phyloP scores from a whole-genome alignment of 1,140 invertebrate species.

The Mya arenaria region DNA sequence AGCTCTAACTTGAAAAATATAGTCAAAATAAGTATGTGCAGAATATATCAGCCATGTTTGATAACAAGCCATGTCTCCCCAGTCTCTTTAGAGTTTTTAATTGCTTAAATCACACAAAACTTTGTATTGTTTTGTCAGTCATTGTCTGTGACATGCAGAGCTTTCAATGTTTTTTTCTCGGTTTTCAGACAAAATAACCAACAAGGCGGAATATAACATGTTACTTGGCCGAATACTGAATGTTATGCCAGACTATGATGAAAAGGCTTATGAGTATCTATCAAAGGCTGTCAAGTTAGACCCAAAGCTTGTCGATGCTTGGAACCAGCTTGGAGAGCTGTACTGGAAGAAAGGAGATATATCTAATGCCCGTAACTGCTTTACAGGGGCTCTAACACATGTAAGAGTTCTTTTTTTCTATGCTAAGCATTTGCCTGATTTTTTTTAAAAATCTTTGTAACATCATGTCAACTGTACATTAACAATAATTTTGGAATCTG shows the following conservation, averaged over 20 bases:
- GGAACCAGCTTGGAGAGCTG: slow-evolving; percentile 95
- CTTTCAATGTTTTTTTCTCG: not conserved
- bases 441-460: too few species aligned
- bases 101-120: not conserved
- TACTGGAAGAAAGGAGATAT: slow-evolving; percentile 94
- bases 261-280: slow-evolving; percentile 87
- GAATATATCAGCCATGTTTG: not conserved
- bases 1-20: not conserved
- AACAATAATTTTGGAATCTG: too few species aligned
- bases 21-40: not conserved
- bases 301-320: slow-evolving; percentile 90
- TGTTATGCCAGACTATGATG: slow-evolving; percentile 86
- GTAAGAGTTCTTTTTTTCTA: slow-evolving; percentile 81
- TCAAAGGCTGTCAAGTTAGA: slow-evolving; percentile 93
- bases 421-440: not conserved
- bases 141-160: not conserved
- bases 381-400: slow-evolving; percentile 90
- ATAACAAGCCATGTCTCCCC: not conserved
- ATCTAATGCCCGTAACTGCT: slow-evolving; percentile 91
- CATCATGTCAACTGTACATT: too few species aligned
- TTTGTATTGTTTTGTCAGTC: not conserved
- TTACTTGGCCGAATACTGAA: slow-evolving; percentile 90
- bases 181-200: slow-evolving; percentile 75
- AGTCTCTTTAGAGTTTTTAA: not conserved
- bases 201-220: slow-evolving; percentile 88